Evolutionary conservation across 1,140 invertebrate genomes (phyloP).

Genomic region (Polypedilum pembai): DNA sequence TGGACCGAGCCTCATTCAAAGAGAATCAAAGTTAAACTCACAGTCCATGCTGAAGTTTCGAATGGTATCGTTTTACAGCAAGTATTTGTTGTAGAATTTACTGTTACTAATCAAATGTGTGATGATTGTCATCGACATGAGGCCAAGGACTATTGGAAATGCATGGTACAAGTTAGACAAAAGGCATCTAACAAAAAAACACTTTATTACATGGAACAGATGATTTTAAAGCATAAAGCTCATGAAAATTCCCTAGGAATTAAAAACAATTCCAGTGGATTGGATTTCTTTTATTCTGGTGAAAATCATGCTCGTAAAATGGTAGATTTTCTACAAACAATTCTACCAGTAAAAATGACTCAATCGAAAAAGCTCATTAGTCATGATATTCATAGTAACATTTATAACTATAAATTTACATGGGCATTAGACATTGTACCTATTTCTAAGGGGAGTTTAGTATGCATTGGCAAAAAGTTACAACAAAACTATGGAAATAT

Average conservation of each 20-base stretch:
- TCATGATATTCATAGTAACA: conserved; percentile 94
- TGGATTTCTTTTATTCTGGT: conserved; percentile 92
- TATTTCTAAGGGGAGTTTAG: conserved; percentile 91
- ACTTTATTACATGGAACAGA: conserved; percentile 95
- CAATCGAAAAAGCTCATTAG: conserved; percentile 94
- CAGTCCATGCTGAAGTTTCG: conserved; percentile 90
- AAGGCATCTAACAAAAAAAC: conserved; percentile 93
- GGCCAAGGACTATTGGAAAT: conserved; percentile 97
- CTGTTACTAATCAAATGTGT: conserved; percentile 90
- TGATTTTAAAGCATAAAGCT: conserved; percentile 92
- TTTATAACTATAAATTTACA: conserved; percentile 94
- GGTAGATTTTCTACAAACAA: conserved; percentile 83
- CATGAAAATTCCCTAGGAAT: conserved; percentile 89
- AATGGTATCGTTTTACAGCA: conserved; percentile 78
- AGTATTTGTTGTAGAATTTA: conserved; percentile 91
- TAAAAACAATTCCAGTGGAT: conserved; percentile 87
- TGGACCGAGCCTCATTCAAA: conserved; percentile 99
- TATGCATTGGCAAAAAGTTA: conserved; percentile 84
- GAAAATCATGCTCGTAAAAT: conserved; percentile 90
- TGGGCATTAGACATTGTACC: conserved; percentile 94
- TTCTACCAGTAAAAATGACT: conserved; percentile 79
- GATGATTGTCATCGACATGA: conserved; percentile 93
- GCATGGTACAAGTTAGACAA: conserved; percentile 78
- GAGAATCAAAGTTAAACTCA: conserved; percentile 93
- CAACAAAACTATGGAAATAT: conserved; percentile 89